phyloP scores from a whole-genome alignment of 2,113 vertebrate genomes.

The Hepsetus odoe region DNA sequence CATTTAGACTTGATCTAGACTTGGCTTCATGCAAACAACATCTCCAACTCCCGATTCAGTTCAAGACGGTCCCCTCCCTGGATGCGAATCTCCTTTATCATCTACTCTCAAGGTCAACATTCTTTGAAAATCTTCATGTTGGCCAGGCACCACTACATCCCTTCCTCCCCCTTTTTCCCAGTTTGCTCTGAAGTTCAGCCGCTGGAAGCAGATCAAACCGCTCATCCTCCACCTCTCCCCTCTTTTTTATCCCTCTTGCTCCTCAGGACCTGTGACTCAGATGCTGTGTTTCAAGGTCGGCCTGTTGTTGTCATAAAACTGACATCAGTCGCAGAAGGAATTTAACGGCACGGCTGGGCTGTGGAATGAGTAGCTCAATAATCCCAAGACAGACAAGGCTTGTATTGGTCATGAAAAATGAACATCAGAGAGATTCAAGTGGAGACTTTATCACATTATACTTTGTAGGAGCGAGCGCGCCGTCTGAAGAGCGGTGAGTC shows the following conservation, averaged over 20 bases:
- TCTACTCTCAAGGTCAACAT: slow-evolving; percentile 13
- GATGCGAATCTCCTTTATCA: slow-evolving; percentile 30
- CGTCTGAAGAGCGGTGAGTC: slow-evolving; percentile 26
- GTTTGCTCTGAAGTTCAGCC: slow-evolving; percentile 20
- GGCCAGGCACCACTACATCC: not conserved
- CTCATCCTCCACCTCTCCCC: not conserved
- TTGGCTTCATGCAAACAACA: too few species aligned
- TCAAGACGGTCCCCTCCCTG: not conserved
- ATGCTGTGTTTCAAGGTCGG: slow-evolving; percentile 41
- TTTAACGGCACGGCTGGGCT: not conserved
- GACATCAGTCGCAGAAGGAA: slow-evolving; percentile 13
- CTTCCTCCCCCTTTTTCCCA: not conserved
- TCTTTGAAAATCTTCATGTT: slow-evolving; percentile 19
- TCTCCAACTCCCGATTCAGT: not conserved
- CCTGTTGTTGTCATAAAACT: slow-evolving; percentile 18
- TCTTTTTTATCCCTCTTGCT: not conserved
- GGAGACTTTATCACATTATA: slow-evolving; percentile 29
- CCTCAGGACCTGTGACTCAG: slow-evolving; percentile 33
- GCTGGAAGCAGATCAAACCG: slow-evolving; percentile 36
- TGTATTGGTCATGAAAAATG: slow-evolving; percentile 12
- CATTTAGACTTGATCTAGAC: too few species aligned
- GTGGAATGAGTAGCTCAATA: slow-evolving; percentile 19
- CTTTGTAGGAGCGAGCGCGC: not conserved
- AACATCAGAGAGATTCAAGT: slow-evolving; percentile 4
- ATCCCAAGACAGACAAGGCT: slow-evolving; percentile 16